Percentiles rank a stretch among this genome's conserved stretches.
Conservation (phyloP, 2,113 vertebrate species). For the Bucco capensis region DNA sequence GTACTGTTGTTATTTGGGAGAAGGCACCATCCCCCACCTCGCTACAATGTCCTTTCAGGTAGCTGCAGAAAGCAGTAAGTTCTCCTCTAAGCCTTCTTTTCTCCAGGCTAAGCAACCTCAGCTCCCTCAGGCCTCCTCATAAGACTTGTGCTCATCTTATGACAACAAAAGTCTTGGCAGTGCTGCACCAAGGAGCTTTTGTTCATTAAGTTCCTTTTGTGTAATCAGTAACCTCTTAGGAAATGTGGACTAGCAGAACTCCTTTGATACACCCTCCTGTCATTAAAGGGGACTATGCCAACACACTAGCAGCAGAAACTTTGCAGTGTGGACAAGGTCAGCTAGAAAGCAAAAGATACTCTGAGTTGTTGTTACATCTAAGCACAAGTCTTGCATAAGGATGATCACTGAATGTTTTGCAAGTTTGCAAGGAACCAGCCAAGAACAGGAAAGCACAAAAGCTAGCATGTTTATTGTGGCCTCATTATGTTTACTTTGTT, state of each 20-base stretch:
- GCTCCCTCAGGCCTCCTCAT: background rate
- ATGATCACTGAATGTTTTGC: background rate
- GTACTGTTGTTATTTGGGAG: background rate
- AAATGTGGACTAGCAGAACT: background rate
- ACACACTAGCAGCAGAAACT: background rate
- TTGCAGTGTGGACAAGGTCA: background rate
- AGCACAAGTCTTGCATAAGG: background rate
- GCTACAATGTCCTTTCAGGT: background rate
- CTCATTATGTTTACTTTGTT: background rate
- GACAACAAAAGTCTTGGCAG: background rate
- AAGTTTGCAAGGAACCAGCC: background rate
- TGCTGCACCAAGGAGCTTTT: background rate
- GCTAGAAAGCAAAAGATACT: background rate
- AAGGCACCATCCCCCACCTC: background rate
- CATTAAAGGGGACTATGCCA: background rate
- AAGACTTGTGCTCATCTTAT: background rate
- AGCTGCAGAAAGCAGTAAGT: background rate
- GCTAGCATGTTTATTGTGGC: background rate
- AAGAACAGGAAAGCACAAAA: background rate
- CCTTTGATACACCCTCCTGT: background rate
- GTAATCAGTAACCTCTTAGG: background rate
- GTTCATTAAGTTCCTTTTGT: background rate
- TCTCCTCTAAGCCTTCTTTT: background rate
- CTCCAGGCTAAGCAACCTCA: background rate
- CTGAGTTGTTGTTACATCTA: background rate